phyloP scores from a whole-genome alignment of 2,113 vertebrate species.

The Hepsetus odoe region DNA sequence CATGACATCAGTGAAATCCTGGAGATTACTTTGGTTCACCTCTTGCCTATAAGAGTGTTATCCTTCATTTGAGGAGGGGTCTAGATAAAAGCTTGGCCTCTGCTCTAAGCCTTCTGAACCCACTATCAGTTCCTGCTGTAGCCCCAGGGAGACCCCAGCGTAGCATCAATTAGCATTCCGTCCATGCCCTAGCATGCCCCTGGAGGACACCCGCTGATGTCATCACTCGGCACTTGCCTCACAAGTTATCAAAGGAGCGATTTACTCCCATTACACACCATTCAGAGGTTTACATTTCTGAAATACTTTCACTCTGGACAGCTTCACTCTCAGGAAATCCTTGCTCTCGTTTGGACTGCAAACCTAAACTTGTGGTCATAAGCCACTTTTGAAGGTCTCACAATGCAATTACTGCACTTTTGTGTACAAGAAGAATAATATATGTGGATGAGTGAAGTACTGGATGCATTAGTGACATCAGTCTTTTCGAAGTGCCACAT shows the following conservation, averaged over 20 bases:
- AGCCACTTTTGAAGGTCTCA: background rate
- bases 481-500: background rate
- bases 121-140: constrained; percentile 12
- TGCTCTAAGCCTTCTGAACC: constrained; percentile 6
- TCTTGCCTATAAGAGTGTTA: constrained; percentile 36
- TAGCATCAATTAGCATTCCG: constrained; percentile 49
- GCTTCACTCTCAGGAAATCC: constrained; percentile 37
- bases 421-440: background rate
- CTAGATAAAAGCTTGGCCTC: constrained; percentile 25
- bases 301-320: constrained; percentile 48
- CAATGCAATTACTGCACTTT: background rate
- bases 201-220: constrained; percentile 54
- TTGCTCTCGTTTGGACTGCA: background rate
- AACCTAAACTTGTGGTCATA: constrained; percentile 8
- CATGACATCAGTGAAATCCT: constrained; percentile 38
- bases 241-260: constrained; percentile 52
- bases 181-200: constrained; percentile 39
- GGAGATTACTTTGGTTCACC: constrained; percentile 23
- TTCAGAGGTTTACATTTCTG: constrained; percentile 57
- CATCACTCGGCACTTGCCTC: constrained; percentile 36
- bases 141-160: constrained; percentile 45
- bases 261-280: constrained; percentile 48
- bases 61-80: constrained; percentile 2
- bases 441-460: background rate
- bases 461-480: background rate